Conservation (phyloP, 30 jellyfish, hydroid and myxozoan species). For the Turritopsis dohrnii region DNA sequence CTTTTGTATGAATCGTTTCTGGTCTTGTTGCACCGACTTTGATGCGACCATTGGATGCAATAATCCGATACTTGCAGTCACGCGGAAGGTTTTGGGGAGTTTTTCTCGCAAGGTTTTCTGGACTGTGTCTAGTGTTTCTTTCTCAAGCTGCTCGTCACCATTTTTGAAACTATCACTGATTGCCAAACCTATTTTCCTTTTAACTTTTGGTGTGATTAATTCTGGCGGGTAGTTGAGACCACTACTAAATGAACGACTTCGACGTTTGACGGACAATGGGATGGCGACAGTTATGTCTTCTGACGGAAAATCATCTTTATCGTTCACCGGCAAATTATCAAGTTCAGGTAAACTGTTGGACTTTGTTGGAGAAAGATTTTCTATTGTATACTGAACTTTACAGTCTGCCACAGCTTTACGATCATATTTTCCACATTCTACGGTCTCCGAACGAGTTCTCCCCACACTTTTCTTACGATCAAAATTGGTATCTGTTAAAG, state of each 20-base stretch:
- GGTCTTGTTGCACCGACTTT: background rate
- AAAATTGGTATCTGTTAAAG: background rate
- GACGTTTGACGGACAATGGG: background rate
- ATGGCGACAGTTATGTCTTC: background rate
- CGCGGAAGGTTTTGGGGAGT: constrained; percentile 8
- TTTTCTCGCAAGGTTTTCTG: background rate
- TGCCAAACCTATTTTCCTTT: background rate
- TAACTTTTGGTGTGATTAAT: background rate
- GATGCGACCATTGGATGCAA: background rate
- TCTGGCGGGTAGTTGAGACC: constrained; percentile 4
- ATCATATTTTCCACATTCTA: background rate
- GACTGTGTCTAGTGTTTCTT: background rate
- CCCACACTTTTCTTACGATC: background rate
- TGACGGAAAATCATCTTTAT: background rate
- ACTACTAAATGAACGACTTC: constrained; percentile 5
- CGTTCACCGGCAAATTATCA: background rate
- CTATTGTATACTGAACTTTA: background rate
- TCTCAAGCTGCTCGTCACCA: background rate
- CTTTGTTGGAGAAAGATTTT: background rate
- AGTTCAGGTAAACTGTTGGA: background rate
- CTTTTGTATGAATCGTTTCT: background rate
- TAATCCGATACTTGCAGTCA: constrained; percentile 4
- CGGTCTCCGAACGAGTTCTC: background rate
- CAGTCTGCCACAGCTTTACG: background rate
- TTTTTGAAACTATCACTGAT: background rate